Conservation (phyloP, 2,113 vertebrate species). For the Pachypanchax playfairii region DNA sequence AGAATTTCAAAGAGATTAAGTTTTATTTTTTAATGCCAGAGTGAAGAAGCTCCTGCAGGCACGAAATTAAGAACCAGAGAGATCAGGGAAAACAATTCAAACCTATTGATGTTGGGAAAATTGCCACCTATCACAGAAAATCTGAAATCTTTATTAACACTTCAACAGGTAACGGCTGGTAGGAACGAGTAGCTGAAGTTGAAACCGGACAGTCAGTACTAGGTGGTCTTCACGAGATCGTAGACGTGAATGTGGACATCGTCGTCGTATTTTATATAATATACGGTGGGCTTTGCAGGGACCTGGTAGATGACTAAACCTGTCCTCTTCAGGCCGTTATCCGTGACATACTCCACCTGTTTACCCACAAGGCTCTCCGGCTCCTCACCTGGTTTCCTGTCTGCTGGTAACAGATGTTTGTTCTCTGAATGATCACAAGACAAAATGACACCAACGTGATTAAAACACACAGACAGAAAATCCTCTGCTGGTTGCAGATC, state of each 20-base stretch:
- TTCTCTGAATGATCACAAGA: slow-evolving; percentile 70
- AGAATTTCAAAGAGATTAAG: slow-evolving; percentile 8
- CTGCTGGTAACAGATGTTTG: slow-evolving; percentile 83
- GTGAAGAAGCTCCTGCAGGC: slow-evolving; percentile 3
- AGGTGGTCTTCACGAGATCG: slow-evolving; percentile 86
- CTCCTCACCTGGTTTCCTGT: slow-evolving; percentile 84
- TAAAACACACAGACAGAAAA: background rate
- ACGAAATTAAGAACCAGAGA: too few species aligned
- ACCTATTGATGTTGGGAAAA: slow-evolving; percentile 23
- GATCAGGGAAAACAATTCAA: background rate
- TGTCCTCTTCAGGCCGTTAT: slow-evolving; percentile 83
- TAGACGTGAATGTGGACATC: slow-evolving; percentile 86
- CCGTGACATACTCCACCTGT: slow-evolving; percentile 85
- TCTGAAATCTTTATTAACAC: slow-evolving; percentile 54
- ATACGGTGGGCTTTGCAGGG: slow-evolving; percentile 83
- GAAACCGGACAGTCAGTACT: slow-evolving; percentile 59
- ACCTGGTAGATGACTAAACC: slow-evolving; percentile 86
- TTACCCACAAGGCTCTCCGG: slow-evolving; percentile 86
- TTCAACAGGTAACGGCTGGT: slow-evolving; percentile 57
- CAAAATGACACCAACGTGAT: background rate
- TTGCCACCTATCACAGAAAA: slow-evolving; percentile 28
- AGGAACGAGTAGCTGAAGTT: slow-evolving; percentile 21
- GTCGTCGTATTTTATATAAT: slow-evolving; percentile 87
- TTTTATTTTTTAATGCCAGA: slow-evolving; percentile 21
- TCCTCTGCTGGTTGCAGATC: too few species aligned